Evolutionary conservation across 2,888 invertebrate genomes (phyloP), one percentile per base, ranked within the genome.

Genomic region (Drosophila pseudotakahashii): DNA sequence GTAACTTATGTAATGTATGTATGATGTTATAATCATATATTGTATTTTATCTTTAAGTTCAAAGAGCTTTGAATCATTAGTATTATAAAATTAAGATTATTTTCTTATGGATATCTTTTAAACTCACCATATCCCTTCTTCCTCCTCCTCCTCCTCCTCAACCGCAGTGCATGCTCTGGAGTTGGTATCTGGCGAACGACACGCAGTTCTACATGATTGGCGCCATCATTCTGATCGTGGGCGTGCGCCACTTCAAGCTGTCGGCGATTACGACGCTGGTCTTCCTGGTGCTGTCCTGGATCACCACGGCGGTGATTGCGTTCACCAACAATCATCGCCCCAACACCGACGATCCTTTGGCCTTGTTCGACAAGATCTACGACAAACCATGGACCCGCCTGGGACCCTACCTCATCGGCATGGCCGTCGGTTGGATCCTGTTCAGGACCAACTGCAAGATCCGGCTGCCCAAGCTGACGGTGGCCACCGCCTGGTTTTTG

Each of bases 361-460:
- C 96, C 0, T 93, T 96, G 54, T 97, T 97, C 91, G 97, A 97
- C 92, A 96, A 97, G 93, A 96, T 97, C 79, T 97, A 97, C 91
- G 97, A 97, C 92, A 97, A 97, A 91, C 97, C 97, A 1, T 97
- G 97, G 96, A 97, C 97, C 0, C 92, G 97, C 64, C 92, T 97
- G 13, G 97, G 97, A 0, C 97, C 97, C 0, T 97, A 97, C 91
- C 93, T 97, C 2, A 95, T 97, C 57, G 97, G 97, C 76, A 97
- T 97, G 96, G 93, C 94, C 16, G 95, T 95, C 0, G 97, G 97
- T 0, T 97, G 97, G 95, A 94, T 96, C 72, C 93, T 97, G 19
- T 97, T 96, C 91, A 96, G 96, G 92, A 96, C 96, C 30, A 95
- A 96, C 89, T 94, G 96, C 91, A 95, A 95, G 91, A 94, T 97